These are phyloP conservation scores for Argyresthia albistria DNA, from an alignment of 2,888 invertebrate species.

Conservation along the genomic window DNA sequence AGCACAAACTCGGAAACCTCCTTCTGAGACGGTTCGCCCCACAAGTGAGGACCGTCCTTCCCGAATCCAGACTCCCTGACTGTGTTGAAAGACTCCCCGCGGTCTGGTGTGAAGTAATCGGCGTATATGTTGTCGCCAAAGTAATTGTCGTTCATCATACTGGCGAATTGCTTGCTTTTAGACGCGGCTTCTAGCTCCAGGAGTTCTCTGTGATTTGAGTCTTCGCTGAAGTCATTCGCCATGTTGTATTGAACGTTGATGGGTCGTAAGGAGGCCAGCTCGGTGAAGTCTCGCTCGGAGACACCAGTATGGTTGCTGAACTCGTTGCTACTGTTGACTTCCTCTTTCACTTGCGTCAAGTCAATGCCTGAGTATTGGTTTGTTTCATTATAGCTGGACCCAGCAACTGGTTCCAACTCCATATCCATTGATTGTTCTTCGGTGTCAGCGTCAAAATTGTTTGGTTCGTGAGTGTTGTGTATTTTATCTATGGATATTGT, in stretches of 20 bases:
- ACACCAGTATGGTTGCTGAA: slow-evolving; percentile 38
- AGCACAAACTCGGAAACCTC: slow-evolving; percentile 49
- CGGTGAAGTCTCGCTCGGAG: slow-evolving; percentile 28
- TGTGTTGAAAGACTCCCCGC: slow-evolving; percentile 49
- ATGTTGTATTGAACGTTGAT: slow-evolving; percentile 56
- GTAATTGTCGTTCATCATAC: slow-evolving; percentile 63
- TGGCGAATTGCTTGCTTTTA: slow-evolving; percentile 60
- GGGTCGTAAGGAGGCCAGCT: slow-evolving; percentile 47
- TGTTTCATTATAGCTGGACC: slow-evolving; percentile 25
- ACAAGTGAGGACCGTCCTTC: slow-evolving; percentile 44
- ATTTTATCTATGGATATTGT: slow-evolving; percentile 45
- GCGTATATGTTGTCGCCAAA: slow-evolving; percentile 64
- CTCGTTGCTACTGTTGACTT: slow-evolving; percentile 48
- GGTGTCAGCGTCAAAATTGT: slow-evolving; percentile 46
- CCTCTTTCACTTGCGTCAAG: slow-evolving; percentile 48
- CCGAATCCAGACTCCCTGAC: slow-evolving; percentile 30
- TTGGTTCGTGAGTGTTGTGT: slow-evolving; percentile 25
- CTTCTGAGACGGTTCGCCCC: slow-evolving; percentile 56
- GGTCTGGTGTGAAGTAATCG: slow-evolving; percentile 57
- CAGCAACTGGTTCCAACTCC: slow-evolving; percentile 25
- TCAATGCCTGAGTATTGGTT: slow-evolving; percentile 23
- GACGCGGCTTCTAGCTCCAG: slow-evolving; percentile 50
- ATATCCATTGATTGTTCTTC: slow-evolving; percentile 56
- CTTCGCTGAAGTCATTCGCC: slow-evolving; percentile 47
- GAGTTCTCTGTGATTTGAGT: slow-evolving; percentile 50